Evolutionary conservation across 2,797 vertebrate species (phyloP).

Genomic region (Ctenochaetus hawaiiensis): DNA sequence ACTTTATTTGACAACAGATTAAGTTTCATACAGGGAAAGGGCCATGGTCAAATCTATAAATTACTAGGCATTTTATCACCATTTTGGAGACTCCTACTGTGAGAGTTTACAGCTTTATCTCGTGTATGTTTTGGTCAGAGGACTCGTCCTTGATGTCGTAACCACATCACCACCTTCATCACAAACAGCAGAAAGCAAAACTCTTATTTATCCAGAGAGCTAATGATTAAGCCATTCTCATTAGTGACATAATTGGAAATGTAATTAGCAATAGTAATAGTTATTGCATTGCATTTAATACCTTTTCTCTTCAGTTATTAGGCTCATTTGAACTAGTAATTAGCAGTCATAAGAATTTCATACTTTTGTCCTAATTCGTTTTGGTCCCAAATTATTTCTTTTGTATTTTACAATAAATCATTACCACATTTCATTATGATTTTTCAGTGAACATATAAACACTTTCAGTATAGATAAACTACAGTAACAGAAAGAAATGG

Average conservation of each 20-base stretch:
- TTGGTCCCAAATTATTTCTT: slow-evolving; percentile 62
- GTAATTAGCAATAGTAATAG: slow-evolving; percentile 89
- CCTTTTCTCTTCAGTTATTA: slow-evolving; percentile 86
- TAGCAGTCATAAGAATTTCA: slow-evolving; percentile 79
- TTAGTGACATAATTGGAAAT: slow-evolving; percentile 89
- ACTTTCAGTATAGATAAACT: slow-evolving; percentile 11
- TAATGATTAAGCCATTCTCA: slow-evolving; percentile 85
- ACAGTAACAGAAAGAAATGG: not conserved
- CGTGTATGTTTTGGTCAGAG: slow-evolving; percentile 53
- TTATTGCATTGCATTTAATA: slow-evolving; percentile 84
- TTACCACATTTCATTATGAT: slow-evolving; percentile 32
- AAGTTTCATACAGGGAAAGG: slow-evolving; percentile 4
- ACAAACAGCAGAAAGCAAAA: slow-evolving; percentile 69
- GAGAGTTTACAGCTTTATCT: slow-evolving; percentile 21
- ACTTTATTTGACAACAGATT: slow-evolving; percentile 17
- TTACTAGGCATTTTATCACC: slow-evolving; percentile 5
- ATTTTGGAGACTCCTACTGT: slow-evolving; percentile 6
- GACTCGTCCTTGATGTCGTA: slow-evolving; percentile 52
- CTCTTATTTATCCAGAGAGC: slow-evolving; percentile 80
- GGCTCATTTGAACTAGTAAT: slow-evolving; percentile 82
- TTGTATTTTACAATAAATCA: slow-evolving; percentile 56
- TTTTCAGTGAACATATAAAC: slow-evolving; percentile 57
- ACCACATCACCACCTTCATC: slow-evolving; percentile 64
- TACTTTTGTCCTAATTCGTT: slow-evolving; percentile 80
- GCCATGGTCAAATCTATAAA: not conserved